Base-by-base conservation (phyloP, 2,113 vertebrate species). In the Trachemys scripta region DNA sequence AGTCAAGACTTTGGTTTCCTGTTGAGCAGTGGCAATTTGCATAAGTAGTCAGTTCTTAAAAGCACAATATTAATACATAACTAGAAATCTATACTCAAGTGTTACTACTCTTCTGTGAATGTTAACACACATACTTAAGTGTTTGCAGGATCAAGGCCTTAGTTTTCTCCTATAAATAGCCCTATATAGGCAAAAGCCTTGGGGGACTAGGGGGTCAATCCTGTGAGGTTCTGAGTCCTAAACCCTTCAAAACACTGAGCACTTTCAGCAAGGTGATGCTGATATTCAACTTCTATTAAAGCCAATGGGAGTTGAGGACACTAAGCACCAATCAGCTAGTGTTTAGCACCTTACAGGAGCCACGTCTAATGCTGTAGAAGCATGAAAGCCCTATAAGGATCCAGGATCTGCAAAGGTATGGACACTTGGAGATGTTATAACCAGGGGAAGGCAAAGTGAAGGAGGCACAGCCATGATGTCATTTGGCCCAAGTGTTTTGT, bases 371-470 rank as follows among this genome's bases (percentile, higher is more conserved):
- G 90, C 62, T 84, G 57, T 49, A 75, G n/a, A 16, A 8, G 7
- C 69, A 24, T 27, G 78, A 49, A 54, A 88, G 8, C 8, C 31
- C 53, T 57, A 85, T 31, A 94, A 56, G 91, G 81, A 20, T 53
- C n/a, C 22, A 29, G 49, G 50, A 90, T 31, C 69, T 92, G 82
- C 24, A n/a, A 80, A 72, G 65, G 59, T 86, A 10, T 19, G 47
- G n/a, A 82, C 14, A 88, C 9, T 51, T 20, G 16, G 53, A 72
- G 87, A 94, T 93, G 56, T 42, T 25, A 56, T 35, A 53, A 59
- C 24, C 19, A 92, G 78, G 69, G 17, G 51, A 87, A 56, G 87
- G 97, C 92, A 95, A 45, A 54, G 85, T 27, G 65, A 38, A 47
- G 35, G n/a, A 42, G 69, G 17, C 69, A 22, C 4, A 78, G 38